Evolutionary conservation across 2,797 vertebrate species (phyloP), one percentile per base, ranked within the genome.

Genomic region (Channallabes apus): DNA sequence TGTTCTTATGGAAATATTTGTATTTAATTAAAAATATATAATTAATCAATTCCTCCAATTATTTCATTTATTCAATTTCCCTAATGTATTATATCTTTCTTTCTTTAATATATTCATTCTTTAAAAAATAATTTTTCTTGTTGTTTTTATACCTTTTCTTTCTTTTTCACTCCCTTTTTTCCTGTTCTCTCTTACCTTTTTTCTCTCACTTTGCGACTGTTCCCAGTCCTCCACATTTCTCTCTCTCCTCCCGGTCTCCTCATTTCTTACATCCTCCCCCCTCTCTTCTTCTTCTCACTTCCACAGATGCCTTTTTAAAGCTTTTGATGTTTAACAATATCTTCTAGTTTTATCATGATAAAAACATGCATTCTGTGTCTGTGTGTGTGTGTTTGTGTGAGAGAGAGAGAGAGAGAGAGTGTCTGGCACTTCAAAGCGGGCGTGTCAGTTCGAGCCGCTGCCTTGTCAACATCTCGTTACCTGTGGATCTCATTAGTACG

Each of bases 381-480:
- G 38, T 27, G 22, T 29, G 22, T 51, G 24, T 80, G 59, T 68
- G 59, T 51, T 14, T n/a, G n/a, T n/a, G n/a, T n/a, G n/a, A n/a
- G n/a, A n/a, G n/a, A n/a, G n/a, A n/a, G n/a, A n/a, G n/a, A 67
- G 59, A 58, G 59, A 82, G 46, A 18, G 54, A 29, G 20, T 59
- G 82, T 61, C 51, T 82, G 46, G 4, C 82, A 81, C 77, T 62
- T 84, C 56, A 77, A 77, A 84, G 79, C 56, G 29, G 69, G 41
- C 69, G 9, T 22, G n/a, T 73, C 77, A 59, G 59, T 46, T 82
- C n/a, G 68, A 76, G 80, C 29, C 61, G 27, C 51, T 65, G 69
- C 35, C 82, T 69, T 68, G 82, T 86, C 77, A 83, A 86, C 56
- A 27, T 84, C 79, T 87, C 79, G 77, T 87, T 85, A 85, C 76